Conservation (phyloP, 2,888 invertebrate species). For the Sicus ferrugineus region DNA sequence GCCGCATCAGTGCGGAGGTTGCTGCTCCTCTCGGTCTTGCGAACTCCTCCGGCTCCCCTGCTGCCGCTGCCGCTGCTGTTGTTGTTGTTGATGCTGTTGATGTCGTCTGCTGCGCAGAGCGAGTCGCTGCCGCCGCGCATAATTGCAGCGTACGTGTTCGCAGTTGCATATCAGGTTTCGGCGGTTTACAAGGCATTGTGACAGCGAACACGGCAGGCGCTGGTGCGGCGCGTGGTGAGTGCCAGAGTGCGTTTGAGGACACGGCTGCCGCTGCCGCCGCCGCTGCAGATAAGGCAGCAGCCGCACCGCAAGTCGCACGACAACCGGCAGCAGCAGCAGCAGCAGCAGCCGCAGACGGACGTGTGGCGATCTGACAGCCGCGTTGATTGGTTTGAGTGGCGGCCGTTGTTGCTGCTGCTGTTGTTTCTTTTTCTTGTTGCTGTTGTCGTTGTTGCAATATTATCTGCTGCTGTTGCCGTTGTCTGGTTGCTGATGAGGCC, state of each 20-base stretch:
- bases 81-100: conserved; percentile 17
- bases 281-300: conserved; percentile 37
- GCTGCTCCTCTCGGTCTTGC: conserved; percentile 18
- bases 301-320: not conserved
- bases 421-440: conserved; percentile 26
- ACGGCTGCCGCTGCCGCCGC: conserved; percentile 57
- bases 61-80: conserved; percentile 10
- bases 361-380: conserved; percentile 49
- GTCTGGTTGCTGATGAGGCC: conserved; percentile 36
- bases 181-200: conserved; percentile 21
- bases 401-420: not conserved
- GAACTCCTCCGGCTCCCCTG: conserved; percentile 30
- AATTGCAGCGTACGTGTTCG: conserved; percentile 54
- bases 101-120: conserved; percentile 40
- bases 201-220: conserved; percentile 9
- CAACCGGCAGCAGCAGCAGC: not conserved
- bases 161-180: conserved; percentile 33
- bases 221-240: conserved; percentile 57
- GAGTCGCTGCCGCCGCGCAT: conserved; percentile 46
- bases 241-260: conserved; percentile 51
- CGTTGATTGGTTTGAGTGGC: conserved; percentile 57
- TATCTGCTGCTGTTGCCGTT: conserved; percentile 33
- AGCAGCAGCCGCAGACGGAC: conserved; percentile 4
- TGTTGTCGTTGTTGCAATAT: too few relatives aligned
- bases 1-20: not conserved